Base-by-base conservation (phyloP, 2,113 vertebrate genomes). In the Chitala chitala region DNA sequence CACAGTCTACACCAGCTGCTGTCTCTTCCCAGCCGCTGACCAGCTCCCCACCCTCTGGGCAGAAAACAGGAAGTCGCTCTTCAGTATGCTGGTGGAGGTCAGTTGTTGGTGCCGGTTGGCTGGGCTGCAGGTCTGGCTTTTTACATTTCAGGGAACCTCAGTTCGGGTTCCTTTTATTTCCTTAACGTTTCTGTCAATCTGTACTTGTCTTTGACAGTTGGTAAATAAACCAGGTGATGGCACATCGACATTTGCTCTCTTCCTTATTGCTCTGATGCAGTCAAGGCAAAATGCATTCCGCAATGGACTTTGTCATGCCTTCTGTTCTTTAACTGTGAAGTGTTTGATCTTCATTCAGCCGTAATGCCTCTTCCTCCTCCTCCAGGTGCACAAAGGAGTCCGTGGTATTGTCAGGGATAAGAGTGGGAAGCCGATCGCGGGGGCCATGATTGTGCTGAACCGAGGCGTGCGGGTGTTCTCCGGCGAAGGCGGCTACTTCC, bases 31-130 rank as follows among this genome's bases (percentile, higher is more conserved):
- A 0, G 85, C 89, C 0, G 87, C 89, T n/a, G 90, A 91, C 20
- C 93, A 95, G 59, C 93, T 99, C 71, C 84, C 91, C 26, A 38
- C 81, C 2, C 87, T 99, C 50, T 98, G 96, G 96, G 84, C 88
- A 22, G 94, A 96, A 75, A 98, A 99, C 85, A 97, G 91, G 85
- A 96, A 93, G 78, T 85, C 96, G 74, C 93, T 99, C 38, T 90
- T 99, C 5, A 93, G 95, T 87, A 98, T 99, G 96, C 83, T 99
- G 2, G 96, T 98, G 71, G 97, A 98, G 94, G 97, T 99, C 78
- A 90, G 91, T 80, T 24, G 51, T 9, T 12, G 0, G 12, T 51
- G 48, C 20, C 20, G 2, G 20, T 2, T 10, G 8, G 8, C 2
- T 1, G 1, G 17, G 64, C 44, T 46, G 24, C n/a, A 12, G 40